These are phyloP conservation scores for Amphibalanus amphitrite DNA, from an alignment of 1,140 invertebrate genomes.

Conservation along the genomic window DNA sequence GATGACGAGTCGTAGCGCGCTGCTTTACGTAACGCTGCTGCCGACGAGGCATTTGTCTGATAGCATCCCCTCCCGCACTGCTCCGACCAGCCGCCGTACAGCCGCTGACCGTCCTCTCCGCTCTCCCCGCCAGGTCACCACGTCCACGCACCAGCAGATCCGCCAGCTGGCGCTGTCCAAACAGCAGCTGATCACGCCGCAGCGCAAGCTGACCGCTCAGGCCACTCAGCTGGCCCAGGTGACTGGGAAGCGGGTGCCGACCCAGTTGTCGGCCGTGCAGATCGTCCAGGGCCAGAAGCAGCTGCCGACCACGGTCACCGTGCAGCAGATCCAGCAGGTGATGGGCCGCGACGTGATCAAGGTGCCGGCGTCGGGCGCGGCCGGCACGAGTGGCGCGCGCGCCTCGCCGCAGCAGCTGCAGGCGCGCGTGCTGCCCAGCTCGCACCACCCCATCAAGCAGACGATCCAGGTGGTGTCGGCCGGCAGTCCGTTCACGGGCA, in stretches of 20 bases:
- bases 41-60: constrained; percentile 20
- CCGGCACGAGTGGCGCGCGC: constrained; percentile 16
- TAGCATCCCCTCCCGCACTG: no score
- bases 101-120: no score
- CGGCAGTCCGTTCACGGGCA: no score
- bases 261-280: constrained; percentile 20
- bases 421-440: no score
- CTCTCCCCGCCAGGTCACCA: no score
- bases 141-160: no score
- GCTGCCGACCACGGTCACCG: constrained; percentile 42
- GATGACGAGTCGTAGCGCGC: no score
- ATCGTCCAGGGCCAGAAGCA: constrained; percentile 44
- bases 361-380: constrained; percentile 9
- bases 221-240: constrained; percentile 32
- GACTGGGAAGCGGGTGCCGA: constrained; percentile 12
- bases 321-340: constrained; percentile 59
- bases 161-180: no score
- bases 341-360: constrained; percentile 34
- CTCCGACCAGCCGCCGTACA: no score
- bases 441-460: no score
- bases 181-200: constrained; percentile 29
- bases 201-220: constrained; percentile 16
- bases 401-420: no score
- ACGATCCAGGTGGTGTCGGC: no score
- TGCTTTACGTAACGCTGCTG: constrained; percentile 9